A percentile compares a stretch with the other conserved stretches of the same genome.
These are phyloP conservation scores for Harpagifer antarcticus DNA, from an alignment of 2,797 vertebrate genomes.

Conservation along the genomic window DNA sequence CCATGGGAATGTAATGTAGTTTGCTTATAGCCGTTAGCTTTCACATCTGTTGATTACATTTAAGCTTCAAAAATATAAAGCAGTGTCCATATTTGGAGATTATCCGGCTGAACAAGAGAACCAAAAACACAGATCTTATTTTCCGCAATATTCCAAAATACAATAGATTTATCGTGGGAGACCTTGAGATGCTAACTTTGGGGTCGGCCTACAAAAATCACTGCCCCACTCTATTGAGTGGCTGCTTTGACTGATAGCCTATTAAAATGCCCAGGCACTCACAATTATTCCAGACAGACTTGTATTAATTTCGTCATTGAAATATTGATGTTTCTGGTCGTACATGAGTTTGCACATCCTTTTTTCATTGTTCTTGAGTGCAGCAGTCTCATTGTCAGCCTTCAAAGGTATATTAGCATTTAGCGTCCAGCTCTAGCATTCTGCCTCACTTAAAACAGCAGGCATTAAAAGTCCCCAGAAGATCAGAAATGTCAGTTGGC, in stretches of 20 bases:
- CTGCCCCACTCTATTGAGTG: background rate
- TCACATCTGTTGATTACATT: no score
- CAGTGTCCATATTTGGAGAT: no score
- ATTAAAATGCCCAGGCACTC: conserved; percentile 27
- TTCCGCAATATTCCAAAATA: no score
- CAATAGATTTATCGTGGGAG: no score
- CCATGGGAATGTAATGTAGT: no score
- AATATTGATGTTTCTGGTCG: conserved; percentile 13
- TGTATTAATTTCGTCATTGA: conserved; percentile 11
- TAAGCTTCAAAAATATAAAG: no score
- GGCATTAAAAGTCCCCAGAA: conserved; percentile 31
- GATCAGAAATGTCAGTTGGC: conserved; percentile 15
- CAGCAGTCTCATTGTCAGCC: conserved; percentile 13
- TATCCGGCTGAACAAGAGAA: no score
- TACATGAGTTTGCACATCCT: conserved; percentile 8
- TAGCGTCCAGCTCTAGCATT: conserved; percentile 1
- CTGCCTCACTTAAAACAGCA: conserved; percentile 70
- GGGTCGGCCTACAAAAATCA: no score
- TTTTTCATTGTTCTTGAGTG: conserved; percentile 25
- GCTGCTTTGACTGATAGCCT: conserved; percentile 10
- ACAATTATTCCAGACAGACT: conserved; percentile 19
- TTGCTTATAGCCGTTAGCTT: no score
- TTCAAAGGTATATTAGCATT: conserved; percentile 15
- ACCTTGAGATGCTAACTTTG: no score
- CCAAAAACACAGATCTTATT: no score